Evolutionary conservation across 2,888 invertebrate genomes (phyloP).

Genomic region (Nemotelus pantherinus): DNA sequence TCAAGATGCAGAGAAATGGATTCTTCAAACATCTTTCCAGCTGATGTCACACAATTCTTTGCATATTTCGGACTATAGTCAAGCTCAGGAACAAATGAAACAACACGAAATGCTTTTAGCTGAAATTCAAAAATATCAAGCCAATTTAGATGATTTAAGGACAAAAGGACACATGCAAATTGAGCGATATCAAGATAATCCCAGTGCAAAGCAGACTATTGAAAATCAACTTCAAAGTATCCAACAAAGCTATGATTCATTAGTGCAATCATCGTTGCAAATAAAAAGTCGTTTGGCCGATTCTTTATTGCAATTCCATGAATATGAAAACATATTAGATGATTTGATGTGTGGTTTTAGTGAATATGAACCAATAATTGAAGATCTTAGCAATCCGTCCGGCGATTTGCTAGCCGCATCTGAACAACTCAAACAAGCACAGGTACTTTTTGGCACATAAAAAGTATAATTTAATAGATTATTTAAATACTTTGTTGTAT

Average conservation of each 20-base stretch:
- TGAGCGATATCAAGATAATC: slow-evolving; percentile 80
- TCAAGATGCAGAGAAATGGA: slow-evolving; percentile 96
- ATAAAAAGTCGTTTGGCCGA: slow-evolving; percentile 89
- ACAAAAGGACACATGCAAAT: slow-evolving; percentile 86
- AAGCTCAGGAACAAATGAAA: slow-evolving; percentile 90
- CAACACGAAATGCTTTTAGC: slow-evolving; percentile 81
- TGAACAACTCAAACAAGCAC: slow-evolving; percentile 77
- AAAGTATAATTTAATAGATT: neutral
- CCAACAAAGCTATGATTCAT: slow-evolving; percentile 90
- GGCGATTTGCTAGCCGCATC: slow-evolving; percentile 79
- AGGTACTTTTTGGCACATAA: slow-evolving; percentile 58
- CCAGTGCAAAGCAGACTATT: slow-evolving; percentile 79
- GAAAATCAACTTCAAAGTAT: slow-evolving; percentile 89
- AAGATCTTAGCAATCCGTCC: slow-evolving; percentile 77
- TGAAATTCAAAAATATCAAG: slow-evolving; percentile 85
- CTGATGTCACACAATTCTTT: slow-evolving; percentile 95
- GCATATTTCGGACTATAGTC: slow-evolving; percentile 89
- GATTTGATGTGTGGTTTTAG: slow-evolving; percentile 85
- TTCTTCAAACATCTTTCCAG: slow-evolving; percentile 92
- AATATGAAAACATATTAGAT: slow-evolving; percentile 90
- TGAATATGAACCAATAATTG: slow-evolving; percentile 79
- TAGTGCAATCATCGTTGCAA: slow-evolving; percentile 88
- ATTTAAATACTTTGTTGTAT: neutral
- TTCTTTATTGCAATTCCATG: slow-evolving; percentile 90
- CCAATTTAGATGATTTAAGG: slow-evolving; percentile 82